These are phyloP conservation scores for Lemur catta DNA, from an alignment of 2,797 vertebrate species.

Conservation along the genomic window DNA sequence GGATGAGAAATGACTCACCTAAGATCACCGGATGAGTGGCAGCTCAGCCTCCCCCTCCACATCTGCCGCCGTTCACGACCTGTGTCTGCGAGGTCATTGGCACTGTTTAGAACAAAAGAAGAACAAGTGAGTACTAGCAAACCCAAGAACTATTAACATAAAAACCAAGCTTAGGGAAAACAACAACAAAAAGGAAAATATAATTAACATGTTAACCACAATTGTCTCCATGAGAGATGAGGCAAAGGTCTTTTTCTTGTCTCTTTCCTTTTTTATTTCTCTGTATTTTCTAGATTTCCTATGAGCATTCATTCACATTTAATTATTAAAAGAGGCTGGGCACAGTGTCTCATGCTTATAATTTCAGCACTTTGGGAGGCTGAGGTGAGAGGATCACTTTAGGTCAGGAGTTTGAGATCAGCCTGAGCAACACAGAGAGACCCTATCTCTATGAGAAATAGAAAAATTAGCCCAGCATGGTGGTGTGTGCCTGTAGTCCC, in stretches of 20 bases:
- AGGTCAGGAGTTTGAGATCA: background rate
- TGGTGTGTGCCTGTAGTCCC: background rate
- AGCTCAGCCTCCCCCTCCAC: background rate
- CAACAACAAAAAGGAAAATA: background rate
- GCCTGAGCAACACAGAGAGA: background rate
- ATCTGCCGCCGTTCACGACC: rapidly evolving
- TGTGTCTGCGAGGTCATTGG: background rate
- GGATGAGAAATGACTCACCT: background rate
- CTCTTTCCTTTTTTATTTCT: background rate
- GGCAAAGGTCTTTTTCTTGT: background rate
- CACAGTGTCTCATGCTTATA: background rate
- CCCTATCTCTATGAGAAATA: background rate
- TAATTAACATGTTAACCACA: rapidly evolving
- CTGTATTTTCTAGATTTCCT: background rate
- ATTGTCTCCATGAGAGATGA: background rate
- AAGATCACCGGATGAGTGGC: rapidly evolving
- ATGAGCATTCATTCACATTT: background rate
- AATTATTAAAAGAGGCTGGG: background rate
- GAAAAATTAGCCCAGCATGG: background rate
- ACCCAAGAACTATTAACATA: background rate
- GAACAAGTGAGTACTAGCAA: background rate
- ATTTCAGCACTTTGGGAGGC: background rate
- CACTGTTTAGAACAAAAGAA: background rate
- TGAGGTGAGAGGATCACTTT: background rate
- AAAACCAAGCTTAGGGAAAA: background rate